phyloP scores from a whole-genome alignment of 2,113 vertebrate genomes.

The Caloenas nicobarica region DNA sequence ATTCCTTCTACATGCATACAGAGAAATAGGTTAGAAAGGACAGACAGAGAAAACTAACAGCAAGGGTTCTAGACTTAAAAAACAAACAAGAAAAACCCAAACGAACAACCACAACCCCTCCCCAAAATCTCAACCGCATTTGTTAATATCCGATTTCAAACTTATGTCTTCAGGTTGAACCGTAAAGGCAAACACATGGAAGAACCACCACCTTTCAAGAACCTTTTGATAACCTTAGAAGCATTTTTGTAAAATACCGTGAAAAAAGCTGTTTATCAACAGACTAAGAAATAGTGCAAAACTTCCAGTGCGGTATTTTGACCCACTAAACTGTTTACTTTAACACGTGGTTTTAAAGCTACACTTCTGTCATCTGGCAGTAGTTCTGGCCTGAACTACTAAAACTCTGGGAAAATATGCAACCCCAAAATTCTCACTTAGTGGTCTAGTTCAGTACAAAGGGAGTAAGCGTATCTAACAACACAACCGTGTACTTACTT shows the following conservation, averaged over 20 bases:
- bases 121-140: neutral
- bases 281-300: neutral
- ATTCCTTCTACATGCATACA: neutral
- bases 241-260: neutral
- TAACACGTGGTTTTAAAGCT: neutral
- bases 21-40: neutral
- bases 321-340: neutral
- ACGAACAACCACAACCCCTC: neutral
- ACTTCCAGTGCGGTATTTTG: neutral
- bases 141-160: neutral
- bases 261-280: neutral
- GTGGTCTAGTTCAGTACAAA: neutral
- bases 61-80: neutral
- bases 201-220: neutral
- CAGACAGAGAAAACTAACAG: neutral
- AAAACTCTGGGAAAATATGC: neutral
- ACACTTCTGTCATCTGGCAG: neutral
- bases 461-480: neutral
- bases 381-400: neutral
- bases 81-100: neutral
- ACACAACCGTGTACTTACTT: conserved; percentile 76
- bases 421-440: neutral
- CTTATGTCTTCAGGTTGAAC: neutral
- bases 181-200: neutral
- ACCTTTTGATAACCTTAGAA: neutral